Conservation (phyloP, 2,113 vertebrate genomes). For the Colaptes auratus region DNA sequence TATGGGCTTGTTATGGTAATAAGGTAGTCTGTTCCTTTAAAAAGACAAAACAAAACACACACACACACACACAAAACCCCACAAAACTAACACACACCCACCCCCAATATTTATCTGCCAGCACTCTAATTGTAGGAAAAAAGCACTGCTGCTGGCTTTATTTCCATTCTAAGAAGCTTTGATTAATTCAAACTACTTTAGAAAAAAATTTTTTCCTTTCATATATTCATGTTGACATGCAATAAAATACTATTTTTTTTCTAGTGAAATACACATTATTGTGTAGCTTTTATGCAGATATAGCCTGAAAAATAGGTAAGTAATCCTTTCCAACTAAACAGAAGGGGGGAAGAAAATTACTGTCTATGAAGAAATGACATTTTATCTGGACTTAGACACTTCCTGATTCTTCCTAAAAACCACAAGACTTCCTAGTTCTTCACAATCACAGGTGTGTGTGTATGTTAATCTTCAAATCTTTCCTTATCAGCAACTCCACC, state of each 20-base stretch:
- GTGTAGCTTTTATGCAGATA: not conserved
- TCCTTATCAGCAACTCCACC: not conserved
- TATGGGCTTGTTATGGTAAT: not conserved
- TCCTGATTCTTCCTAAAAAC: not conserved
- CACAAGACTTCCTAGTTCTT: not conserved
- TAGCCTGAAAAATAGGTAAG: not conserved
- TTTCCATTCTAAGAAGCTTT: not conserved
- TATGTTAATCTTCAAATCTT: not conserved
- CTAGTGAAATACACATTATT: not conserved
- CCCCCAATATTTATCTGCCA: not conserved
- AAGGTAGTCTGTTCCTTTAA: not conserved
- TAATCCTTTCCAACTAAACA: not conserved
- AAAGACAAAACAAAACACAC: not conserved
- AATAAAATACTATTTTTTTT: not conserved
- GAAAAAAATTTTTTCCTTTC: not conserved
- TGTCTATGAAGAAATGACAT: not conserved
- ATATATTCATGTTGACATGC: not conserved
- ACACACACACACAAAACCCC: too few species aligned
- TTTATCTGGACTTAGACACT: not conserved
- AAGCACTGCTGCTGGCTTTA: not conserved
- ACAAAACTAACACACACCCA: too few species aligned
- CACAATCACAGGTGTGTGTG: not conserved
- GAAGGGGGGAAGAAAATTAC: not conserved
- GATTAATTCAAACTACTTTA: not conserved
- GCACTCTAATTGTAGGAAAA: not conserved